Evolutionary conservation across 2,888 invertebrate species (phyloP).

Genomic region (Malacosoma neustria): DNA sequence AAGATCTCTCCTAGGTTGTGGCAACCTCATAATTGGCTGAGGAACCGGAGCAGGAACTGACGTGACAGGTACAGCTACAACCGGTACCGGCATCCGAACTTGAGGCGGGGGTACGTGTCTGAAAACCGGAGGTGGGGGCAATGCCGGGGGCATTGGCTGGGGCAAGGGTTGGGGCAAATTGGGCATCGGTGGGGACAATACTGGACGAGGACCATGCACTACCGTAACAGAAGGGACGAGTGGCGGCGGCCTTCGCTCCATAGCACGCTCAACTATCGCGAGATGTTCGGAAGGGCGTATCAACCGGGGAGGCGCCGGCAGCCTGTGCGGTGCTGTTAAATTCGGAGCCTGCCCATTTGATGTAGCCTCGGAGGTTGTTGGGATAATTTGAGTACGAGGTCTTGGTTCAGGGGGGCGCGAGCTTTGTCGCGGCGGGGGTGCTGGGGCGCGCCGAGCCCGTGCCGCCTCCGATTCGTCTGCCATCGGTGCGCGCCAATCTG

Average conservation of each 20-base stretch:
- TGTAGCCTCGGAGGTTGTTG: too few species aligned
- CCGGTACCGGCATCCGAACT: constrained; percentile 53
- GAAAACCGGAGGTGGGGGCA: constrained; percentile 39
- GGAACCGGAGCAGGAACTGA: constrained; percentile 30
- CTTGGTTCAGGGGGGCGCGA: constrained; percentile 47
- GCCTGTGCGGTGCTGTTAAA: constrained; percentile 2
- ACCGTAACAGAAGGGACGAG: constrained; percentile 45
- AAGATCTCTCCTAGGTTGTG: constrained; percentile 50
- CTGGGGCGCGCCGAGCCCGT: constrained; percentile 52
- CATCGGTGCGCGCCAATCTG: constrained; percentile 73
- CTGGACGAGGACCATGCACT: constrained; percentile 37
- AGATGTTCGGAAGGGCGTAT: constrained; percentile 63
- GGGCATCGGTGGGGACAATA: constrained; percentile 26
- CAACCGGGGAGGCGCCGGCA: constrained; percentile 45
- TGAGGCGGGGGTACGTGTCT: constrained; percentile 52
- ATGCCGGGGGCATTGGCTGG: constrained; percentile 20
- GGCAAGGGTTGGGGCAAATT: constrained; percentile 24
- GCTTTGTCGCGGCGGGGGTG: constrained; percentile 49
- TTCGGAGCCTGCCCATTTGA: neutral
- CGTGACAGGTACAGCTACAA: constrained; percentile 17
- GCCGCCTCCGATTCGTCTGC: constrained; percentile 62
- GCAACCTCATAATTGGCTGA: constrained; percentile 38
- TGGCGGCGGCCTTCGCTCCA: constrained; percentile 40
- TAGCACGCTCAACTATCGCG: constrained; percentile 41
- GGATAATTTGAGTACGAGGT: constrained; percentile 28